Base-by-base conservation (phyloP, 2,113 vertebrate species). In the Urocolius indicus region DNA sequence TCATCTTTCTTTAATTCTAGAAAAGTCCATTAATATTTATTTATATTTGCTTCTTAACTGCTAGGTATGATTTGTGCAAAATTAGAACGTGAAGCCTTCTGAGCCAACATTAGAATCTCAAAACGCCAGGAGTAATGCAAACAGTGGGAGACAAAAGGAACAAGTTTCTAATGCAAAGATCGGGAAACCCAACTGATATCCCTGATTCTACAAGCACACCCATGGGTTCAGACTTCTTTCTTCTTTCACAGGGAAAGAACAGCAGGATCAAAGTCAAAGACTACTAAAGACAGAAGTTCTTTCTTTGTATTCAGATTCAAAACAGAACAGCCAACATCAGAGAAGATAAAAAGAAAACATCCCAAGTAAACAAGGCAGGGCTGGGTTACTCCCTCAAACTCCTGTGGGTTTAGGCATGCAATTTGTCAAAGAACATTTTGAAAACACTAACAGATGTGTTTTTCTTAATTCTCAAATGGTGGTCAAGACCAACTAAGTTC, bases 271-370 rank as follows among this genome's bases (percentile, higher is more conserved):
- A 94, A 95, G 75, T 80, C 75, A 85, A 85, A 87, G 80, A 86
- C 63, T 76, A 52, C 83, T 73, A 19, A 80, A 94, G 78, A 88
- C 67, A 93, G 88, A 87, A 92, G 55, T n/a, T 95, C 49, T 19
- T n/a, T 76, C 62, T 80, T 83, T 92, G 59, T 80, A 77, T 92
- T 92, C 75, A 73, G 67, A 95, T 92, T 83, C 72, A 95, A 93
- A 95, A 83, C 58, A 92, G 55, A 95, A 62, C 45, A 83, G 85
- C 32, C 49, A 89, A 82, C 82, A 83, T 69, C 49, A 85, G 52
- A 75, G 78, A 87, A 95, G 75, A 93, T 58, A 68, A 76, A 88
- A 93, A 73, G 90, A 91, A 93, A 93, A 92, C 72, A 88, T 80
- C 72, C 22, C 92, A 95, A 94, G 83, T 69, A 93, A 95, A 83